Conservation (phyloP, 2,113 vertebrate genomes). For the Tor tambroides region DNA sequence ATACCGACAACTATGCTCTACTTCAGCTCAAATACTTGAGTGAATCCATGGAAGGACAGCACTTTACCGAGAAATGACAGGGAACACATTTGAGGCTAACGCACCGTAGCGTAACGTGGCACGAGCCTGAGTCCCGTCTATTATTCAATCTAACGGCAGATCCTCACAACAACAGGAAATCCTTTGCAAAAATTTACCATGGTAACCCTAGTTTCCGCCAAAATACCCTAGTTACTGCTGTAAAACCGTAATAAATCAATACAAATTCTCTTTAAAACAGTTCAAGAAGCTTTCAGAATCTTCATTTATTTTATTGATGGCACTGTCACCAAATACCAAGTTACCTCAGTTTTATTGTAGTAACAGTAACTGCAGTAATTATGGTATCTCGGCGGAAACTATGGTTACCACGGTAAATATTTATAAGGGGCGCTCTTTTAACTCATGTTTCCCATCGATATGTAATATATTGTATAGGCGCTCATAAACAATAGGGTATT, state of each 20-base stretch:
- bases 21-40: constrained; percentile 44
- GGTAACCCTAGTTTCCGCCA: constrained; percentile 30
- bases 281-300: not conserved
- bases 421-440: not conserved
- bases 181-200: constrained; percentile 19
- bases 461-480: not conserved
- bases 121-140: constrained; percentile 44
- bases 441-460: not conserved
- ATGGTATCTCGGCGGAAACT: constrained; percentile 1
- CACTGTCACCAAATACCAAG: not conserved
- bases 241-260: not conserved
- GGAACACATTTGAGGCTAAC: constrained; percentile 42
- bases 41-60: constrained; percentile 43
- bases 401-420: constrained; percentile 37
- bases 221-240: constrained; percentile 8
- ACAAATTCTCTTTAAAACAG: not conserved
- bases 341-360: constrained; percentile 3
- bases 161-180: constrained; percentile 57
- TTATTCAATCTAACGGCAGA: constrained; percentile 37
- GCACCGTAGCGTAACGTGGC: constrained; percentile 57
- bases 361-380: constrained; percentile 10
- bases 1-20: constrained; percentile 34
- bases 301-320: not conserved
- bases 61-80: constrained; percentile 53
- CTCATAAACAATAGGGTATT: not conserved